A percentile compares a stretch with the other conserved stretches of the same genome.
These are phyloP conservation scores for Champsocephalus esox DNA, from an alignment of 2,797 vertebrate genomes.

Conservation along the genomic window DNA sequence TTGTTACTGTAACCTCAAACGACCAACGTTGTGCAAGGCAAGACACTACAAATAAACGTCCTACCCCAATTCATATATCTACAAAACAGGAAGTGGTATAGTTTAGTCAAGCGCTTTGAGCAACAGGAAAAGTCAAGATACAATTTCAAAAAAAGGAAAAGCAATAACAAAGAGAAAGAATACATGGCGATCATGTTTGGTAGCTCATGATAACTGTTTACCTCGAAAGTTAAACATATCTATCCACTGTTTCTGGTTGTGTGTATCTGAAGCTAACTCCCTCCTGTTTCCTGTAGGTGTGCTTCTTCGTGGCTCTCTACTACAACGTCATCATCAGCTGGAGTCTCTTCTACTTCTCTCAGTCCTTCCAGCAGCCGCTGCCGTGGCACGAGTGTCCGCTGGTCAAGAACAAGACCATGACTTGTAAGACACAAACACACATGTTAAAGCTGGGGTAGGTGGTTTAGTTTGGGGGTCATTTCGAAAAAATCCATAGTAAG, in stretches of 20 bases:
- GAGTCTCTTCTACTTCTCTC: slow-evolving; percentile 98
- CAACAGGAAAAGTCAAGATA: too few species aligned
- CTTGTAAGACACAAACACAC: slow-evolving; percentile 84
- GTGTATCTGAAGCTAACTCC: not conserved
- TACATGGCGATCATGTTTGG: not conserved
- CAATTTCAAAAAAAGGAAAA: too few species aligned
- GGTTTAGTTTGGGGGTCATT: too few species aligned
- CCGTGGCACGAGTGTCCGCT: slow-evolving; percentile 97
- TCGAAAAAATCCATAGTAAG: too few species aligned
- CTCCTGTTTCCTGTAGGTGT: slow-evolving; percentile 86
- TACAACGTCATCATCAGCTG: slow-evolving; percentile 99
- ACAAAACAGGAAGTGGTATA: too few species aligned
- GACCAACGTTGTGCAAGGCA: too few species aligned
- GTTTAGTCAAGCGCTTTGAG: too few species aligned
- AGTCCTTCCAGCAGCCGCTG: slow-evolving; percentile 97
- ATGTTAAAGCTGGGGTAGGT: too few species aligned
- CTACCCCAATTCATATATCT: too few species aligned
- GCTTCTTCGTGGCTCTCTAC: slow-evolving; percentile 97
- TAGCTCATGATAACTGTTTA: not conserved
- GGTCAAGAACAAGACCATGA: slow-evolving; percentile 90
- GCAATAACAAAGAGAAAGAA: not conserved
- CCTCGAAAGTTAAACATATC: not conserved
- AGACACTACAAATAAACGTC: too few species aligned
- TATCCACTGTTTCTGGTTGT: not conserved
- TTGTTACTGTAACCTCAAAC: too few species aligned